phyloP scores from a whole-genome alignment of 2,888 invertebrate species.

The Calephelis perditalis region DNA sequence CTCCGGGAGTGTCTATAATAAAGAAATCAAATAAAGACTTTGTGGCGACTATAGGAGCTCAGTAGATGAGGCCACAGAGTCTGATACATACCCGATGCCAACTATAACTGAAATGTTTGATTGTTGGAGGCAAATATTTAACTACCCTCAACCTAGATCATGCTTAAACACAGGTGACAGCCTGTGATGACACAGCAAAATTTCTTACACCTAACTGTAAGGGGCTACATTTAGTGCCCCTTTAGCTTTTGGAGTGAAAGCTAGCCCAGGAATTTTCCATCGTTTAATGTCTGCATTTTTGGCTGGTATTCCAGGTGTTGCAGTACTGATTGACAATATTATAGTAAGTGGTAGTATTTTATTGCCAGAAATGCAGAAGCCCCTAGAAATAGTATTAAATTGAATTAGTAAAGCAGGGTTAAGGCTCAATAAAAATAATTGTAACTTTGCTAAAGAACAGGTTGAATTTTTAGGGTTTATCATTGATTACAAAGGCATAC shows the following conservation, averaged over 20 bases:
- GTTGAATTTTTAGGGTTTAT: conserved; percentile 31
- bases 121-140: conserved; percentile 27
- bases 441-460: conserved; percentile 6
- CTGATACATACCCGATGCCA: conserved; percentile 29
- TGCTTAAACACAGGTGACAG: conserved; percentile 27
- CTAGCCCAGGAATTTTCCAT: conserved; percentile 25
- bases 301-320: conserved; percentile 26
- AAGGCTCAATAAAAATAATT: too few relatives aligned
- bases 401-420: conserved; percentile 24
- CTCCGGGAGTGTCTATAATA: conserved; percentile 12
- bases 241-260: too few relatives aligned
- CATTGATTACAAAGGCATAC: conserved; percentile 27
- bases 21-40: conserved; percentile 10
- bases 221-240: conserved; percentile 26
- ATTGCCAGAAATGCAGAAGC: conserved; percentile 19
- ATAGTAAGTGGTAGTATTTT: conserved; percentile 27
- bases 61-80: neutral
- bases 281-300: conserved; percentile 28
- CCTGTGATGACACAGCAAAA: too few relatives aligned
- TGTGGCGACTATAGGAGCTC: conserved; percentile 29
- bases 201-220: conserved; percentile 24
- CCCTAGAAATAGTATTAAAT: conserved; percentile 19
- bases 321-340: conserved; percentile 23
- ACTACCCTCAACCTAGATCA: conserved; percentile 28
- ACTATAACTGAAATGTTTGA: conserved; percentile 28